Percentiles rank a stretch among this genome's conserved stretches.
These are phyloP conservation scores for Lacanobia wlatinum DNA, from an alignment of 2,888 invertebrate genomes.

Conservation along the genomic window DNA sequence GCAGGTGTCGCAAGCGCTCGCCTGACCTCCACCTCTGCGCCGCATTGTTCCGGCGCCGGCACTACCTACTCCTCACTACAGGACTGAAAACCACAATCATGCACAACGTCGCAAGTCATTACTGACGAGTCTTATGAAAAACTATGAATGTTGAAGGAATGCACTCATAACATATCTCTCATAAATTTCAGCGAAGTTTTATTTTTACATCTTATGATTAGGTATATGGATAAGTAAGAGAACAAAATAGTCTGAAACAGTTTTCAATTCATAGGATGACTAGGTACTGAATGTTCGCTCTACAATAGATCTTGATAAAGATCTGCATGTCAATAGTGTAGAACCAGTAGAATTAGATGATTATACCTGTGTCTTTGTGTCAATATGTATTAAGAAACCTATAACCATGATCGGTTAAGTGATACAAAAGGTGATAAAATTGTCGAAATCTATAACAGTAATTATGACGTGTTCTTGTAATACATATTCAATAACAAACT, in stretches of 20 bases:
- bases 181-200: not conserved
- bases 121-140: not conserved
- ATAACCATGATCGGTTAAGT: not conserved
- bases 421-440: not conserved
- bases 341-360: too few relatives aligned
- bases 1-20: slow-evolving; percentile 52
- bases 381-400: not conserved
- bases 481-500: slow-evolving; percentile 32
- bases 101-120: not conserved
- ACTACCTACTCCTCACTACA: slow-evolving; percentile 40
- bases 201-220: too few relatives aligned
- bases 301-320: too few relatives aligned
- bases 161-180: not conserved
- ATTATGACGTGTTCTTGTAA: not conserved
- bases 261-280: not conserved
- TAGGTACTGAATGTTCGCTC: too few relatives aligned
- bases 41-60: slow-evolving; percentile 54
- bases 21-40: slow-evolving; percentile 62
- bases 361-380: not conserved
- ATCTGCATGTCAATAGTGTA: too few relatives aligned
- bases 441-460: slow-evolving; percentile 3
- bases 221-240: not conserved
- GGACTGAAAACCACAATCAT: not conserved
- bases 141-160: not conserved
- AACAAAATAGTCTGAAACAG: not conserved